These are phyloP conservation scores for Mystacides longicornis DNA, from an alignment of 2,888 invertebrate species.

Conservation along the genomic window DNA sequence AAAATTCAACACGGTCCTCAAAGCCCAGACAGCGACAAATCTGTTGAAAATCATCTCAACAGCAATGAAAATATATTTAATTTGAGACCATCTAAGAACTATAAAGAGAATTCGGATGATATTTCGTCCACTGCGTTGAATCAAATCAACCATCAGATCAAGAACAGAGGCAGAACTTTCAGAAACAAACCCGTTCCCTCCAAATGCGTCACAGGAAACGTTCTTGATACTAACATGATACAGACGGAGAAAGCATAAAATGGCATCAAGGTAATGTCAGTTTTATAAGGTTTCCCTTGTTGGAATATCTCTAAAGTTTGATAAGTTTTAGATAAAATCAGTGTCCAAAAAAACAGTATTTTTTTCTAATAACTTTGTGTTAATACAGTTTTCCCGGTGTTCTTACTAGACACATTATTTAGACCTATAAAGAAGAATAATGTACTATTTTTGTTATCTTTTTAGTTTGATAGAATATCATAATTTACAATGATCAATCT, in stretches of 20 bases:
- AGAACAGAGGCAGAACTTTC: constrained; percentile 9
- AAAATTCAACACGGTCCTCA: not conserved
- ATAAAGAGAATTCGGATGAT: constrained; percentile 11
- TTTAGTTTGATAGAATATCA: too few species aligned
- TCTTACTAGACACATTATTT: too few species aligned
- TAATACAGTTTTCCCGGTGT: too few species aligned
- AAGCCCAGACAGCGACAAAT: constrained; percentile 45
- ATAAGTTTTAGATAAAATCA: too few species aligned
- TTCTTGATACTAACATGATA: constrained; percentile 9
- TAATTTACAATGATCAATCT: too few species aligned
- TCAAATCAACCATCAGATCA: constrained; percentile 13
- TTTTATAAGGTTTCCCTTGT: too few species aligned
- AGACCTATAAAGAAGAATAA: too few species aligned
- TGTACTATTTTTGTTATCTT: too few species aligned
- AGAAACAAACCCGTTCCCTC: constrained; percentile 3
- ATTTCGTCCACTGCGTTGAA: constrained; percentile 5
- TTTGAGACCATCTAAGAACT: constrained; percentile 1
- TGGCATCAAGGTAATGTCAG: too few species aligned
- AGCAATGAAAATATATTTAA: constrained; percentile 31
- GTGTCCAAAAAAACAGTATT: too few species aligned
- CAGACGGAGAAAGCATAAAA: constrained; percentile 11
- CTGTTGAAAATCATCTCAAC: constrained; percentile 44
- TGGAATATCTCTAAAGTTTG: too few species aligned
- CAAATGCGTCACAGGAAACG: constrained; percentile 6
- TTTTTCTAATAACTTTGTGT: too few species aligned